Evolutionary conservation across 2,888 invertebrate species (phyloP), one percentile per base, ranked within the genome.

Genomic region (Tiphia femorata): DNA sequence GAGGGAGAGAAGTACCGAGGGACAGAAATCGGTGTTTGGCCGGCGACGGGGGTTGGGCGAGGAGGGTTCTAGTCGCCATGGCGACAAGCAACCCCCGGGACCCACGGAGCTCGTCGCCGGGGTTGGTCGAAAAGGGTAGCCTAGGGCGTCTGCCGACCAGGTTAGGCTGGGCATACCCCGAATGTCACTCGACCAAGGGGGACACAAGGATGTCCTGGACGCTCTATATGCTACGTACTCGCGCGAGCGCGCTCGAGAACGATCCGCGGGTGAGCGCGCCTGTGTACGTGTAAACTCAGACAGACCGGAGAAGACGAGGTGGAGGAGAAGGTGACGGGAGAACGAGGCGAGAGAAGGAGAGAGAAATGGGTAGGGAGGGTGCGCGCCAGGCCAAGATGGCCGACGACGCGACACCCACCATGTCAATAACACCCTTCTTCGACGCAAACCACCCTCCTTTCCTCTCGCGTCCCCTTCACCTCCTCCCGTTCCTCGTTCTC

Each of bases 351-450:
- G 25, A 48, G 37, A 16, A 38, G 17, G 38, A 35, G 23, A 23
- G 48, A 33, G 30, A 8, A 14, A 33, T 12, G 46, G 29, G 33
- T 48, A 68, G 63, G 53, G 58, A 67, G 56, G 65, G 57, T 62
- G 58, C 54, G 57, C 58, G 65, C 58, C 72, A 64, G 76, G 72
- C 79, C 81, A 82, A 82, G 83, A 83, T 83, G 83, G 83, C 83
- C 81, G 80, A 72, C 77, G 78, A 70, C 75, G 71, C 80, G 77
- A 81, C 80, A 80, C 80, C 71, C 80, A 80, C 78, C 82, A 81
- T 83, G 81, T 82, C 83, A 83, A 82, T 82, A 82, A 81, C 81
- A 81, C 78, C 77, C 80, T 76, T 75, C 67, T 70, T 73, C 68
- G 70, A 59, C 64, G 68, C 71, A 70, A 64, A 70, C 70, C 74